Conservation (phyloP, 2,888 invertebrate genomes). For the Protula sp. region DNA sequence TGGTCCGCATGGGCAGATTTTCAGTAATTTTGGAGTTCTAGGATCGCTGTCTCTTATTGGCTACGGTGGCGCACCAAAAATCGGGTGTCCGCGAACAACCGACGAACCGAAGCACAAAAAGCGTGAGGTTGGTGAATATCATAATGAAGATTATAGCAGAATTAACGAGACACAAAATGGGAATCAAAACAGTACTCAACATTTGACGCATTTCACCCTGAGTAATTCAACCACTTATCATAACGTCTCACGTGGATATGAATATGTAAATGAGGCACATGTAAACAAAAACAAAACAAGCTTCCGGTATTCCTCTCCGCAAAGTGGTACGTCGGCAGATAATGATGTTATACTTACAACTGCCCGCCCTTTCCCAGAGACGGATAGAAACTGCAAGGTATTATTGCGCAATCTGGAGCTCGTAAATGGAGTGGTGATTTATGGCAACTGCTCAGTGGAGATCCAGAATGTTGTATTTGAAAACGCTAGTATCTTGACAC, state of each 20-base stretch:
- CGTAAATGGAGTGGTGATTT: slow-evolving; percentile 1
- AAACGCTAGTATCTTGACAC: slow-evolving; percentile 9
- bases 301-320: no score
- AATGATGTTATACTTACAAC: no score
- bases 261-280: no score
- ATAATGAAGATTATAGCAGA: no score
- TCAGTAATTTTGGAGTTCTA: not conserved
- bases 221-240: no score
- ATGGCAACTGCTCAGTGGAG: slow-evolving; percentile 11
- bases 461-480: slow-evolving; percentile 12
- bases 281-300: not conserved
- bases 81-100: not conserved
- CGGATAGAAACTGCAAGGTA: slow-evolving; percentile 1
- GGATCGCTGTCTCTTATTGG: not conserved
- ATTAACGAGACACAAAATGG: no score
- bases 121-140: no score
- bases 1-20: not conserved
- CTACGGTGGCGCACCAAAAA: not conserved
- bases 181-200: no score
- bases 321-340: no score
- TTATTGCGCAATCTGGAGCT: not conserved
- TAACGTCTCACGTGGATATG: no score
- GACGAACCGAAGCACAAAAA: not conserved
- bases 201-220: no score
- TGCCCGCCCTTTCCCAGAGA: no score